Conservation (phyloP, 2,797 vertebrate species). For the Phataginus tricuspis region DNA sequence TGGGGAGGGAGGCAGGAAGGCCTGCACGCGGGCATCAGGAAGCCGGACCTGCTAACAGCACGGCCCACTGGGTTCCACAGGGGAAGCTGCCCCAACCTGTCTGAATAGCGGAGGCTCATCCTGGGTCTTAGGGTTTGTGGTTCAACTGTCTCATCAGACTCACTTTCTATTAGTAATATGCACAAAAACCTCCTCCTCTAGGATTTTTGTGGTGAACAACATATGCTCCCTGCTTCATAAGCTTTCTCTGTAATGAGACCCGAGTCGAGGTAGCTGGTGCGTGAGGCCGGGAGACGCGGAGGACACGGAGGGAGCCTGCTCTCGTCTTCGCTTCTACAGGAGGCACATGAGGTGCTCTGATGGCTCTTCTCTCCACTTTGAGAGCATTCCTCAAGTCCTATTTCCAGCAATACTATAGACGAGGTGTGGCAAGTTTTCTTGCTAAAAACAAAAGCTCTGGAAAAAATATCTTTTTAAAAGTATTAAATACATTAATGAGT, state of each 20-base stretch:
- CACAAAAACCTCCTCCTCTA: fast-evolving
- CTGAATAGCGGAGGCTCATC: neutral
- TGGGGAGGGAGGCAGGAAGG: fast-evolving
- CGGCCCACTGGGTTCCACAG: neutral
- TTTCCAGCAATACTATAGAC: neutral
- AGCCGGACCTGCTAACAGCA: no score
- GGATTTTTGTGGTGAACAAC: fast-evolving
- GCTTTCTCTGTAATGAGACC: neutral
- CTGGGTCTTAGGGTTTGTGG: neutral
- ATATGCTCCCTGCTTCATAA: fast-evolving
- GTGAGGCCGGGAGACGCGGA: neutral
- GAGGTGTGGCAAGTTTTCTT: neutral
- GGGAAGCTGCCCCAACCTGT: neutral
- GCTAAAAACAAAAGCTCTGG: neutral
- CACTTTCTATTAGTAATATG: fast-evolving
- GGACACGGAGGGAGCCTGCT: no score
- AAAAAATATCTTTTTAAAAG: neutral
- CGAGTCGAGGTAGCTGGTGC: fast-evolving
- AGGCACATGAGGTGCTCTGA: fast-evolving
- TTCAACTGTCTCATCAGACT: neutral
- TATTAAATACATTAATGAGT: no score
- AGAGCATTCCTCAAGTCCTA: neutral
- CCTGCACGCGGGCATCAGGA: no score
- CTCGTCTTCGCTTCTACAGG: fast-evolving
- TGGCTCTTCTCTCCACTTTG: neutral